Base-by-base conservation (phyloP, 2,888 invertebrate genomes). In the Nomada lathburiana region DNA sequence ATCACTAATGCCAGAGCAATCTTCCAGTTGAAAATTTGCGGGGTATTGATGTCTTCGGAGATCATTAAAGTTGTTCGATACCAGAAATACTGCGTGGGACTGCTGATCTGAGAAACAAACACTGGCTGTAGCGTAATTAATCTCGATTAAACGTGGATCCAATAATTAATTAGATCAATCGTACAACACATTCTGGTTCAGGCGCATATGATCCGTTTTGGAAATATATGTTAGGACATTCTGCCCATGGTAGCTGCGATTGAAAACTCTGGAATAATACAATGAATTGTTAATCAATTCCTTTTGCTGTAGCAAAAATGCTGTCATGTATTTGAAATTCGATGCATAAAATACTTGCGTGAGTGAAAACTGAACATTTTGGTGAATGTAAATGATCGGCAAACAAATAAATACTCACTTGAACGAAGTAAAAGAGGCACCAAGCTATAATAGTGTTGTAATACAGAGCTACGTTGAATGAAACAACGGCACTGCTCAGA, bases 381-480 rank as follows among this genome's bases (percentile, higher is more conserved):
- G 36, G 36, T 0, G 16, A 29, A 52, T 23, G 9, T 52, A 20
- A 7, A 2, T 2, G 16, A n/a, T 0, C 0, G 20, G n/a, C 5
- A 10, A 10, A 60, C 44, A 7, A 53, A 26, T n/a, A 18, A 52
- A 0, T 36, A 73, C 80, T 92, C 89, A 94, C 95, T 94, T 98
- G 97, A 87, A 97, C 97, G 92, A 98, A 97, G 94, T 98, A 99
- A 94, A 98, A 98, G 92, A 99, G 95, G 93, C 98, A 98, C 99
- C 99, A 99, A 81, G 98, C 98, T 88, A 99, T 98, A 90, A 99
- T 99, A 80, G 98, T 98, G 94, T 99, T 99, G 94, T 99, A 99
- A 94, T 99, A 99, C 85, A 99, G 95, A 16, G 98, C 98, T 85
- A 99, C 98, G 93, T 98, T 98, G 94, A 98, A 99, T 0, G 98